phyloP scores from a whole-genome alignment of 2,797 vertebrate species.

The Potorous gilbertii region DNA sequence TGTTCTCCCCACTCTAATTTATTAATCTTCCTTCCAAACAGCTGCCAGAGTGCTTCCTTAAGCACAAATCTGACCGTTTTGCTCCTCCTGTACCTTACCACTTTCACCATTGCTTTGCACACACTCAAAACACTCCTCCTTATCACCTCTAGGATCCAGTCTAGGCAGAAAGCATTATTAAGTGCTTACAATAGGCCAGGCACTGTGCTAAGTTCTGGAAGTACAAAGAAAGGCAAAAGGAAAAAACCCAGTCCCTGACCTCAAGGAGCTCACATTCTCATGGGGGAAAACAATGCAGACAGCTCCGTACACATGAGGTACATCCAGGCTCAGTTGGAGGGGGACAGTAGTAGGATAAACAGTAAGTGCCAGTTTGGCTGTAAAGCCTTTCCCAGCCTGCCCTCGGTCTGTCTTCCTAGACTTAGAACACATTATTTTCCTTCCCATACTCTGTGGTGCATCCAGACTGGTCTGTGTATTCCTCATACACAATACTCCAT shows the following conservation, averaged over 20 bases:
- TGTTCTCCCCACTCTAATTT: not conserved
- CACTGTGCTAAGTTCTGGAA: not conserved
- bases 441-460: not conserved
- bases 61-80: not conserved
- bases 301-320: not conserved
- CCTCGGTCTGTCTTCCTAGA: not conserved
- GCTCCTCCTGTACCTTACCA: not conserved
- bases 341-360: not conserved
- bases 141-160: not conserved
- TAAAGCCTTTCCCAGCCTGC: not conserved
- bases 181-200: not conserved
- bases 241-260: not conserved
- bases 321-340: not conserved
- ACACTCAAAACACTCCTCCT: not conserved
- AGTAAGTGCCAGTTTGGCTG: not conserved
- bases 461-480: not conserved
- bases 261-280: not conserved
- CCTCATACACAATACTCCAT: not conserved
- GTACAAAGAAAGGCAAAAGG: not conserved
- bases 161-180: not conserved
- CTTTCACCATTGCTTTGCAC: not conserved
- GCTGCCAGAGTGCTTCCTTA: not conserved
- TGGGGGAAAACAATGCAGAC: not conserved
- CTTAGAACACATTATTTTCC: not conserved
- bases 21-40: not conserved